Conservation (phyloP, 2,113 vertebrate genomes). For the Peromyscus californicus region DNA sequence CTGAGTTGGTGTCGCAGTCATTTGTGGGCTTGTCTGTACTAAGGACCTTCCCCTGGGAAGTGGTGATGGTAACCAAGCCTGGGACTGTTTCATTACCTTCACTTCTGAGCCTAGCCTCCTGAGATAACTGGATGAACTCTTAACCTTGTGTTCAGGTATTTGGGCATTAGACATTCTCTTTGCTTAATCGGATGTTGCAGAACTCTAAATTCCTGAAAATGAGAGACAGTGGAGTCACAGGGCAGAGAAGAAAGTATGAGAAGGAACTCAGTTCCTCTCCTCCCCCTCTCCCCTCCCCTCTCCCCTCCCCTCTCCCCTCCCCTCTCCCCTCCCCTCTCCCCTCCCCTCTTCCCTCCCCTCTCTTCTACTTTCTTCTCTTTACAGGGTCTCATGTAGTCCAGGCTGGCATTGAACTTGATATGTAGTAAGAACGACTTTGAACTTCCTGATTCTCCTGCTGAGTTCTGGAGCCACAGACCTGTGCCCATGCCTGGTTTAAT, state of each 20-base stretch:
- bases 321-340: background rate
- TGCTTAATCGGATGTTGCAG: background rate
- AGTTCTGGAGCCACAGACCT: background rate
- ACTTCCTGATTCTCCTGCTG: background rate
- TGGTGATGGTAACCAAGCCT: background rate
- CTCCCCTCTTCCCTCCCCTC: background rate
- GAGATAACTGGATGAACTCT: background rate
- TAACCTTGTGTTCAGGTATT: background rate
- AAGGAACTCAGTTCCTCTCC: background rate
- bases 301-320: background rate
- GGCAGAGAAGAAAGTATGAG: slow-evolving; percentile 7
- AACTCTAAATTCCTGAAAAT: slow-evolving; percentile 12
- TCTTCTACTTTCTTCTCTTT: background rate
- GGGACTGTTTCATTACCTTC: background rate
- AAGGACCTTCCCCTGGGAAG: background rate
- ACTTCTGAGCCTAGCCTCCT: background rate
- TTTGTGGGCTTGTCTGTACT: background rate
- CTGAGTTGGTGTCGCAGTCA: background rate
- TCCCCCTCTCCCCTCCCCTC: too few species aligned
- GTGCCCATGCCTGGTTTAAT: background rate
- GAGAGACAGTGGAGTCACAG: background rate
- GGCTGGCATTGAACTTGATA: background rate
- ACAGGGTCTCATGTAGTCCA: background rate
- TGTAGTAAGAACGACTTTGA: background rate
- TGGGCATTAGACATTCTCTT: background rate